Base-by-base conservation (phyloP, 2,888 invertebrate genomes). In the Drosophila longiperda region DNA sequence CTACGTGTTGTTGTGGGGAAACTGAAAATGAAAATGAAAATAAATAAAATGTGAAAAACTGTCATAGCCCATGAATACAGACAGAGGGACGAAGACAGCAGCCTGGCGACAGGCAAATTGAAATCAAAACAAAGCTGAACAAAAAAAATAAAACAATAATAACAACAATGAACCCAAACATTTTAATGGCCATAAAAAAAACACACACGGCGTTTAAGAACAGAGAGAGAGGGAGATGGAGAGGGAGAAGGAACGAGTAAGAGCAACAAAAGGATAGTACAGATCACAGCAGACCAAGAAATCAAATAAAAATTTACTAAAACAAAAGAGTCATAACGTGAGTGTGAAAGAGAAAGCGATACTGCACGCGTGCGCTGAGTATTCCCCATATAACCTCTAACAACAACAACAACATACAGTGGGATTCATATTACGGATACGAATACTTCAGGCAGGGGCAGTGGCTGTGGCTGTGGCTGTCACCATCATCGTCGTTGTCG, bases 151-250 rank as follows among this genome's bases (percentile, higher is more conserved):
- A 45, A 23, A 45, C 12, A 45, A 45, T 48, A 72, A 74, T 52
- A 75, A 65, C 38, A 75, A 75, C 62, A 78, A 75, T 75, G 74
- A 68, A 68, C 68, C 53, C 72, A 89, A 86, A 82, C 81, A 72
- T 84, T 90, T 90, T 87, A 90, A 90, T 89, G 88, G 88, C 82
- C 90, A 80, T 90, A 84, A 91, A 82, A 91, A 81, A 90, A 91
- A 90, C 80, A 75, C 72, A 83, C 75, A 78, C 75, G 61, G 76
- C 67, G 79, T 75, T 67, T 52, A 20, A 36, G 45, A 40, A 36
- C 72, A 66, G 53, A 58, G 50, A 15, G 38, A 17, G 38, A 63
- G 26, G 38, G 4, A 52, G 45, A 26, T 32, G 36, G 29, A n/a
- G 23, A 32, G 12, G 26, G 23, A 36, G 67, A 57, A 29, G 23